Base-by-base conservation (phyloP, 2,888 invertebrate genomes). In the Stenoptilia bipunctidactyla region DNA sequence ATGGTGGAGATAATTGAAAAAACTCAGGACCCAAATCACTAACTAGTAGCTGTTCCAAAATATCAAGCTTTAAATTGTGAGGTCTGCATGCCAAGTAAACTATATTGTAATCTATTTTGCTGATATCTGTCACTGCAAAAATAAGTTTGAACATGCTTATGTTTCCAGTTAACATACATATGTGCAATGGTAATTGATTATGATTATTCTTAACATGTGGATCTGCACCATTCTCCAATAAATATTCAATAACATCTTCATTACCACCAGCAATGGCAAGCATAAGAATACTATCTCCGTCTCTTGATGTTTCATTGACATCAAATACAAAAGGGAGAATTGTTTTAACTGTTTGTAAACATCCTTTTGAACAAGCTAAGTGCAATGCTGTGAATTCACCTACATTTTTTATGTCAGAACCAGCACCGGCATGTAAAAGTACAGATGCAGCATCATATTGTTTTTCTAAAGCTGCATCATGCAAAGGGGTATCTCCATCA, bases 401-500 rank as follows among this genome's bases (percentile, higher is more conserved):
- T n/a, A 66, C 65, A 61, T 84, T 84, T 40, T 50, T 58, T 15
- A 79, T 64, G 30, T 68, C 71, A 8, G 80, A 61, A 42, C 74
- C 60, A 1, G 83, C 84, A 38, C 82, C 85, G 15, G 77, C 76
- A 55, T 75, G 67, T 27, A 85, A 42, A 12, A 85, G 54, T 1
- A 66, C 41, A n/a, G 56, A 49, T 3, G 75, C 62, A 10, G 72
- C 65, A 27, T 67, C 61, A 48, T 61, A 51, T 43, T 74, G 60
- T 12, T 49, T 53, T 13, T 54, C 55, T 37, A 74, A 46, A 15
- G 74, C 73, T 13, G 84, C 77, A 52, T 83, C 79, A 53, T 84
- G 85, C 39, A 85, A 50, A 5, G 85, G 76, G 25, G 83, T 82
- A 37, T 85, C 84, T 12, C 83, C 82, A 55, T 85, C 83, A 59